Evolutionary conservation across 2,888 invertebrate genomes (phyloP).

Genomic region (Andrena fulva): DNA sequence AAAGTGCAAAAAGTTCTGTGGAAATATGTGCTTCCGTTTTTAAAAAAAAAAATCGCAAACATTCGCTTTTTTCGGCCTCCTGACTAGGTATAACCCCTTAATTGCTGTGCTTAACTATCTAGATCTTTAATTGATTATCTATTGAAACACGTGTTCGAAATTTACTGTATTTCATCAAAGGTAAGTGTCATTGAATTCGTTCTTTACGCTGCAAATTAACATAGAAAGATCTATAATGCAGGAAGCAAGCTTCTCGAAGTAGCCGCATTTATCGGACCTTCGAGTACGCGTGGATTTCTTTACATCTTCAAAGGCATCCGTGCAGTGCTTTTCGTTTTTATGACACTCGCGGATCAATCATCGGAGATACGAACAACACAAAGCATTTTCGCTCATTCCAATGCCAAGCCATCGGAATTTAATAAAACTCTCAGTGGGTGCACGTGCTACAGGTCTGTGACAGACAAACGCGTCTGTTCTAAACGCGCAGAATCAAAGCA

Average conservation of each 20-base stretch:
- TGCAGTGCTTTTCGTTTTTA: constrained; percentile 57
- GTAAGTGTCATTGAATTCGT: neutral
- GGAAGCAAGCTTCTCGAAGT: constrained; percentile 33
- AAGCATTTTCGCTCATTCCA: constrained; percentile 65
- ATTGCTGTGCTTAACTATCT: neutral
- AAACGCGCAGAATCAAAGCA: constrained; percentile 31
- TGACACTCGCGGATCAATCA: constrained; percentile 58
- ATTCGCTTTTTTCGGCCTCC: too few species aligned
- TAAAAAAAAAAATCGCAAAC: too few species aligned
- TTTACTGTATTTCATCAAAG: neutral
- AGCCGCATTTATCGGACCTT: neutral
- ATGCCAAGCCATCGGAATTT: constrained; percentile 71
- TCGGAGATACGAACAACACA: constrained; percentile 55
- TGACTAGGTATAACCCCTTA: neutral
- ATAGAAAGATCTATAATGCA: constrained; percentile 2
- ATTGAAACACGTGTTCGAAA: neutral
- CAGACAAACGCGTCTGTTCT: constrained; percentile 52
- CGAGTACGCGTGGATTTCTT: constrained; percentile 44
- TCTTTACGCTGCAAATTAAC: neutral
- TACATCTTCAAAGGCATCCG: constrained; percentile 51
- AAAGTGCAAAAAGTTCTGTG: too few species aligned
- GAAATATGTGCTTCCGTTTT: too few species aligned
- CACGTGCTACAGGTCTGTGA: constrained; percentile 55
- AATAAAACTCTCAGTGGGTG: constrained; percentile 74
- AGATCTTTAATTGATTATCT: neutral